A percentile compares a stretch with the other conserved stretches of the same genome.
phyloP scores from a whole-genome alignment of 2,888 invertebrate species.

The Xanthia togata region DNA sequence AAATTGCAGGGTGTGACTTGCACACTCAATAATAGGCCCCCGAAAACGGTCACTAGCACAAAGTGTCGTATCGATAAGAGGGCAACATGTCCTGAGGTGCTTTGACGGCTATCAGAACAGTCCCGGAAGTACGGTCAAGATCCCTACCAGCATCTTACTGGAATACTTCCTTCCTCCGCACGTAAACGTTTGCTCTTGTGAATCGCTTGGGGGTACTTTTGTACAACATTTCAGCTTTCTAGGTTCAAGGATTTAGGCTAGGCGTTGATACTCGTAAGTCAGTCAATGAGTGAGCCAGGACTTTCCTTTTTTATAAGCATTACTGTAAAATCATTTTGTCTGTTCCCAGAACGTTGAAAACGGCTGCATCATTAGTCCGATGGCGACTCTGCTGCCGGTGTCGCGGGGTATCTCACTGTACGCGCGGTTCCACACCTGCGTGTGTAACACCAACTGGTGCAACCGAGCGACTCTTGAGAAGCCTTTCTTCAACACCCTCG shows the following conservation, averaged over 20 bases:
- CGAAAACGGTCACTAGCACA: neutral
- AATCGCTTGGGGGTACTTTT: too few relatives aligned
- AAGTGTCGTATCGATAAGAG: too few relatives aligned
- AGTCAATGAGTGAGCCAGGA: neutral
- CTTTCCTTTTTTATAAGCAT: neutral
- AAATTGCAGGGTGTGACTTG: too few relatives aligned
- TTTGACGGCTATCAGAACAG: too few relatives aligned
- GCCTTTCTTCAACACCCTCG: neutral
- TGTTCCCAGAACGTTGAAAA: conserved; percentile 74
- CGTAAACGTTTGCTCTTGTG: too few relatives aligned
- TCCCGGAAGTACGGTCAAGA: too few relatives aligned
- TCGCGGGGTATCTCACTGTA: conserved; percentile 82
- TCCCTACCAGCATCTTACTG: too few relatives aligned
- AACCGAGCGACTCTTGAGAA: conserved; percentile 63
- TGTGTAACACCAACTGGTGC: conserved; percentile 81
- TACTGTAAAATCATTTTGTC: neutral
- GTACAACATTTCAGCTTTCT: neutral
- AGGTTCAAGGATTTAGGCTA: neutral
- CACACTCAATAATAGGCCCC: neutral
- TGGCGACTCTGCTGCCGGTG: conserved; percentile 81
- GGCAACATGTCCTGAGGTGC: too few relatives aligned
- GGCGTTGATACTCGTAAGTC: neutral
- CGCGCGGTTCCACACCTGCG: conserved; percentile 84
- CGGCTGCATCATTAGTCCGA: conserved; percentile 82
- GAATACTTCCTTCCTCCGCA: too few relatives aligned